phyloP scores from a whole-genome alignment of 2,888 invertebrate genomes.

The Drosophila histrio region DNA sequence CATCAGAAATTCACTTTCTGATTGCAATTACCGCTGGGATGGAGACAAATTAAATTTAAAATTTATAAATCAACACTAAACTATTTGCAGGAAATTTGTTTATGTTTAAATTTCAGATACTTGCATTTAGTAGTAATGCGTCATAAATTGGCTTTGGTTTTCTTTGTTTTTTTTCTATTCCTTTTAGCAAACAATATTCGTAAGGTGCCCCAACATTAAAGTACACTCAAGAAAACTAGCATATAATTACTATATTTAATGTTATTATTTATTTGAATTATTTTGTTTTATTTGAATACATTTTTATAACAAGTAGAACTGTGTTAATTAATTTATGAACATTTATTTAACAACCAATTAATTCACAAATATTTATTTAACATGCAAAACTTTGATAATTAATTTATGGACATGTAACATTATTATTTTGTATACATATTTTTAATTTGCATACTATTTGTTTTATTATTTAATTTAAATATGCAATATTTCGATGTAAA shows the following conservation, averaged over 20 bases:
- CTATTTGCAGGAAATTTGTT: neutral
- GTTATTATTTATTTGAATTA: no score
- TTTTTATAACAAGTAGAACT: no score
- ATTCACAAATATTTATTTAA: no score
- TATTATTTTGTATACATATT: no score
- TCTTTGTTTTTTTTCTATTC: neutral
- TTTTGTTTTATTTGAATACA: neutral
- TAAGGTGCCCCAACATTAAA: neutral
- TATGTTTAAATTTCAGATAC: neutral
- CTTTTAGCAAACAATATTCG: neutral
- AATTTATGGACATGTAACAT: no score
- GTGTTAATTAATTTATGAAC: no score
- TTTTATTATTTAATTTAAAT: no score
- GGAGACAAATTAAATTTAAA: neutral
- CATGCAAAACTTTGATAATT: no score
- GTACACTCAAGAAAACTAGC: neutral
- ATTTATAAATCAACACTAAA: neutral
- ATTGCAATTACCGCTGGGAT: conserved; percentile 5
- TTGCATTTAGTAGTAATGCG: neutral
- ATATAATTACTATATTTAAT: neutral
- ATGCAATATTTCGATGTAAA: no score
- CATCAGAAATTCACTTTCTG: conserved; percentile 2
- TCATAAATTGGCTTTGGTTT: neutral
- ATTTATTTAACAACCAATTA: no score
- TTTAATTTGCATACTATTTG: no score